Conservation (phyloP, 2,797 vertebrate species). For the Garrulus glandarius region DNA sequence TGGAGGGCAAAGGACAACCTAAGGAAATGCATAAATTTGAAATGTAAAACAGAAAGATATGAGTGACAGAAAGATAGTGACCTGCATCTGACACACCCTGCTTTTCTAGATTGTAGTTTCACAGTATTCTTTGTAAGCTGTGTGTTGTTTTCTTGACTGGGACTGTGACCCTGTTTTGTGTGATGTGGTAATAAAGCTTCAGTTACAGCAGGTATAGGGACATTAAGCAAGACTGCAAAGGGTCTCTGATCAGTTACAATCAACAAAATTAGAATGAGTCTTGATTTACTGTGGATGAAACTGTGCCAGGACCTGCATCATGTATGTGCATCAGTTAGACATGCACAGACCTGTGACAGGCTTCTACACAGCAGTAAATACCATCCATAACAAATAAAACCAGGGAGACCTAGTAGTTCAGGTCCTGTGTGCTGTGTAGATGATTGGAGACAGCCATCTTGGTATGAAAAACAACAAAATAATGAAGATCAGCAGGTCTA, state of each 20-base stretch:
- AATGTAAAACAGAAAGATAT: not conserved
- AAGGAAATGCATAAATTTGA: not conserved
- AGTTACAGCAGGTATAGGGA: not conserved
- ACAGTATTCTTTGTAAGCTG: not conserved
- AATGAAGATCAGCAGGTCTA: conserved; percentile 44
- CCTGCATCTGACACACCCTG: conserved; percentile 2
- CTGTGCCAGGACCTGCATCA: conserved; percentile 9
- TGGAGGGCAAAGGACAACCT: not conserved
- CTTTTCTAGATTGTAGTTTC: conserved; percentile 11
- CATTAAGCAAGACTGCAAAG: conserved; percentile 34
- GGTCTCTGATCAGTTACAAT: conserved; percentile 35
- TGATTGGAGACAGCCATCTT: not conserved
- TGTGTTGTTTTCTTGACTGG: not conserved
- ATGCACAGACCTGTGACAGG: not conserved
- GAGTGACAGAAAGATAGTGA: conserved; percentile 7
- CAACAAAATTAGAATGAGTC: conserved; percentile 7
- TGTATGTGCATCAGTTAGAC: not conserved
- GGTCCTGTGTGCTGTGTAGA: not conserved
- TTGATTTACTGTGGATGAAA: not conserved
- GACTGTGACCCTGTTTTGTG: not conserved
- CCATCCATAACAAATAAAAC: not conserved
- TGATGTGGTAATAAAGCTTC: not conserved
- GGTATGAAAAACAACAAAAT: conserved; percentile 32
- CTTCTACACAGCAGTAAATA: not conserved
- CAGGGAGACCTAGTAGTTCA: not conserved